Evolutionary conservation across 1,140 invertebrate genomes (phyloP), one percentile per base, ranked within the genome.

Genomic region (Ladona fulva): DNA sequence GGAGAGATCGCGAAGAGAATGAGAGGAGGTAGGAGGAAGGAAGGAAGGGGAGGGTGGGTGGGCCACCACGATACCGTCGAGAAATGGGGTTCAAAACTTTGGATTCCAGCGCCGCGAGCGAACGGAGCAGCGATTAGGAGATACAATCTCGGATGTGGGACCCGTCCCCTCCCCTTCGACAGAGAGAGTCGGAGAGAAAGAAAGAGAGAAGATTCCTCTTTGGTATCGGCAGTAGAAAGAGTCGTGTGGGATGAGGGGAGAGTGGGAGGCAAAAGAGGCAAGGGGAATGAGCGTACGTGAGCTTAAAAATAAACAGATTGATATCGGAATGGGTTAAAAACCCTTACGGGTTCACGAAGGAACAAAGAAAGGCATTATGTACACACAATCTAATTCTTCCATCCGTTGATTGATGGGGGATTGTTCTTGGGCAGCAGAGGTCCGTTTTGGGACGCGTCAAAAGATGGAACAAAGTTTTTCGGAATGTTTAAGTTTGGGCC

Each of bases 271-370:
- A 37, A 66, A 12, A 12, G 52, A 19, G 52, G 52, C 1, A 37
- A 66, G 52, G 16, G n/a, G n/a, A 66, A 66, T 66, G 52, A 66
- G 52, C n/a, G 52, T 66, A 66, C 52, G 52, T 66, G 52, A 66
- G 52, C 52, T 66, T 66, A 66, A 66, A 66, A 66, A 66, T 66
- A 66, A 66, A 66, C 52, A 66, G 52, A 66, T 66, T 66, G 52
- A 66, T 66, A 66, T 66, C 52, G 52, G 52, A 66, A 66, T 66
- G 52, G 52, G 52, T 66, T 66, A 66, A 19, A 66, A 66, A 66
- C 52, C 52, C 52, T 66, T 22, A 66, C 52, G 52, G 52, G 52
- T 66, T 66, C 52, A 66, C 52, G 52, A 66, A 66, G 52, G 52
- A 66, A 66, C 52, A 66, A 66, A 66, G 52, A 66, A 66, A 66